Conservation (phyloP, 35 echinoderm and acorn worm species). For the Apostichopus japonicus region DNA sequence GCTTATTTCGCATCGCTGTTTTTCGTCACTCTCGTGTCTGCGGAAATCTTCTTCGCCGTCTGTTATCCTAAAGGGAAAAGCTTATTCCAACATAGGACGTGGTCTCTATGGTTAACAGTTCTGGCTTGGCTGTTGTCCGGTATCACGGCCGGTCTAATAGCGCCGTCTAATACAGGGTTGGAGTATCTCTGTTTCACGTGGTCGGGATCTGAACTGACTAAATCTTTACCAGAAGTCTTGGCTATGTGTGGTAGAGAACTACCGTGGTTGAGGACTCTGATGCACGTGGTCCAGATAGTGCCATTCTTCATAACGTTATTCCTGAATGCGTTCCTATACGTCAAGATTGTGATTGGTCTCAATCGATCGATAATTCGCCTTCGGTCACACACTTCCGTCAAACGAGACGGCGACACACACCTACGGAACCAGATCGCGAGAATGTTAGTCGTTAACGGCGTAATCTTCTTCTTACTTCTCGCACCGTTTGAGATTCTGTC, state of each 20-base stretch:
- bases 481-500: slow-evolving; percentile 66
- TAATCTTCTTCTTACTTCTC: slow-evolving; percentile 53
- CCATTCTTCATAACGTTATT: slow-evolving; percentile 51
- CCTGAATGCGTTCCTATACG: slow-evolving; percentile 37
- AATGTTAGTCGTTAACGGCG: slow-evolving; percentile 61
- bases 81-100: slow-evolving; percentile 46
- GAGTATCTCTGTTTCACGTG: slow-evolving; percentile 2
- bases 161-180: background rate
- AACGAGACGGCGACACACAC: slow-evolving; percentile 49
- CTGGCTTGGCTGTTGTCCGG: slow-evolving; percentile 41
- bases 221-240: background rate
- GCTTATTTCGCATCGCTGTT: slow-evolving; percentile 75
- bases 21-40: slow-evolving; percentile 65
- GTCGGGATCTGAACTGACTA: background rate
- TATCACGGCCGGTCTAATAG: slow-evolving; percentile 11
- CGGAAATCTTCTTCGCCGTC: slow-evolving; percentile 70
- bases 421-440: slow-evolving; percentile 65
- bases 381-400: slow-evolving; percentile 5
- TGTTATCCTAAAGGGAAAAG: slow-evolving; percentile 65
- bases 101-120: slow-evolving; percentile 27
- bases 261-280: slow-evolving; percentile 28
- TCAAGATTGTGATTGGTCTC: slow-evolving; percentile 40
- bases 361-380: slow-evolving; percentile 32
- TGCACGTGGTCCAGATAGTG: slow-evolving; percentile 51
- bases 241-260: background rate